Evolutionary conservation across 2,888 invertebrate species (phyloP), one percentile per base, ranked within the genome.

Genomic region (Patella depressa): DNA sequence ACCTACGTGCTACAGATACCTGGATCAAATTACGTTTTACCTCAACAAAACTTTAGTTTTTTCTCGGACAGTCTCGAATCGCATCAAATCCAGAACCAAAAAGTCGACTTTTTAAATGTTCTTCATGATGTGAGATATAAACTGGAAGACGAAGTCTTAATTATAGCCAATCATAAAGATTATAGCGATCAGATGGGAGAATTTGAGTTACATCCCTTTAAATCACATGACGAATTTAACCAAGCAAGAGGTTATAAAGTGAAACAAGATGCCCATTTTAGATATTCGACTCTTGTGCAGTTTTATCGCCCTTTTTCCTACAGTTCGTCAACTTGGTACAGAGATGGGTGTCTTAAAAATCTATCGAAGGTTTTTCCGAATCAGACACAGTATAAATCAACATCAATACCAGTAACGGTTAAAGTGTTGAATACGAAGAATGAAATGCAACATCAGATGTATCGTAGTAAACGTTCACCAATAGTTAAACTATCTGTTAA

Each of bases 251-350:
- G 79, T 78, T 24, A 83, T 83, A 54, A 76, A 79, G 17, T 73
- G 81, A 7, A 76, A 65, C 65, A 65, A 24, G 65, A 65, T 24
- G 24, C 65, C 3, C 24, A 24, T 24, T 65, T 9, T 24, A 2
- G 65, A 19, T 85, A 82, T 74, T 80, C 81, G 17, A 86, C 87
- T 9, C 83, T 81, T 24, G 84, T 88, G 24, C 89, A 90, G 86
- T 88, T 90, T 77, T 86, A 86, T 74, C 79, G 81, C 5, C 91
- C 91, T 7, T 91, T 90, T 83, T 74, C 84, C 72, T 88, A 87
- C 83, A 88, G 88, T 55, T 85, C 88, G 4, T 72, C 79, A 7
- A 83, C 84, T 0, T 89, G 87, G 86, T 71, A 80, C 72, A 73
- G 80, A n/a, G 85, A 84, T 77, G 86, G 85, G 0, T 88, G 89